Evolutionary conservation across 2,113 vertebrate genomes (phyloP).

Genomic region (Boulengeromyrus knoepffleri): DNA sequence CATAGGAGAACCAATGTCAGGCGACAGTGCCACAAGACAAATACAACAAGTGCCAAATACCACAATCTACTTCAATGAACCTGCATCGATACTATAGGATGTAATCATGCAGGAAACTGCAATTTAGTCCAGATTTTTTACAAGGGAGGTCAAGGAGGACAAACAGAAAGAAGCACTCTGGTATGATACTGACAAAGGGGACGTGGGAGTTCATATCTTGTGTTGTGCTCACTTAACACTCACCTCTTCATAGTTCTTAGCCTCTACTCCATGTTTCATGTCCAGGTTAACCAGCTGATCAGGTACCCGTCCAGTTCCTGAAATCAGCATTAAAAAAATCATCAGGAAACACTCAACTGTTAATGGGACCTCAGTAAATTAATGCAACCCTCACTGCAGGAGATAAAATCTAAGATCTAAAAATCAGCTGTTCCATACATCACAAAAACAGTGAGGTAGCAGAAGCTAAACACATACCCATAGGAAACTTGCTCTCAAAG

Average conservation of each 20-base stretch:
- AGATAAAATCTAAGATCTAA: not conserved
- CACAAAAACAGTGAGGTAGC: not conserved
- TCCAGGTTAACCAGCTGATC: constrained; percentile 93
- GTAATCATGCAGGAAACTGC: not conserved
- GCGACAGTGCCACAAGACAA: not conserved
- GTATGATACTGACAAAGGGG: not conserved
- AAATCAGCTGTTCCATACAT: not conserved
- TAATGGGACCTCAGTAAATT: not conserved
- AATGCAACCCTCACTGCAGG: not conserved
- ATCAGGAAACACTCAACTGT: not conserved
- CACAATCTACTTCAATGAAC: not conserved
- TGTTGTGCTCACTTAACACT: constrained; percentile 23
- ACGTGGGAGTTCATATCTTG: not conserved
- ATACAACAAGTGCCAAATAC: not conserved
- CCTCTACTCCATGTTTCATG: constrained; percentile 98
- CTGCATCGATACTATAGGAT: not conserved
- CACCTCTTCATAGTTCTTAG: constrained; percentile 98
- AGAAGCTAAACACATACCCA: constrained; percentile 61
- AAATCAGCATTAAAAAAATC: constrained; percentile 49
- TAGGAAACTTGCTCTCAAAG: constrained; percentile 90
- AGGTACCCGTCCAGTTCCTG: constrained; percentile 86
- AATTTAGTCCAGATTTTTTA: not conserved
- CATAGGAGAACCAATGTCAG: not conserved
- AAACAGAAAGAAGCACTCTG: not conserved
- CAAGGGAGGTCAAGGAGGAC: not conserved